Percentiles rank a stretch among this genome's conserved stretches.
Conservation (phyloP, 2,888 invertebrate genomes). For the Flexamia atlantica region DNA sequence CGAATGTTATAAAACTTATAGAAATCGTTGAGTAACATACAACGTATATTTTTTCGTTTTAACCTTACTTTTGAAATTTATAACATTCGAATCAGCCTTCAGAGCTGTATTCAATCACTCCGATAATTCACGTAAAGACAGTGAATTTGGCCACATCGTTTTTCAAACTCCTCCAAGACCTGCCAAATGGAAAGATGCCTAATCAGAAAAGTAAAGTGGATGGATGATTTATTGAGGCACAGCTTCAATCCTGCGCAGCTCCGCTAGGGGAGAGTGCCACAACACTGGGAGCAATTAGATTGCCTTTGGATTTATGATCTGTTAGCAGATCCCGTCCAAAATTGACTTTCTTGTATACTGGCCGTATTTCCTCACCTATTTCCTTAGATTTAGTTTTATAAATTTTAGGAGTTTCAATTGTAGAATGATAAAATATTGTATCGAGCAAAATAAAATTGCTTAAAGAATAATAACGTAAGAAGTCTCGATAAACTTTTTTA, state of each 20-base stretch:
- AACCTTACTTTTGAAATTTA: no score
- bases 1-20: no score
- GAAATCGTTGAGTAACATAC: no score
- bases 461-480: no score
- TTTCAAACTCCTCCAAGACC: slow-evolving; percentile 20
- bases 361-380: no score
- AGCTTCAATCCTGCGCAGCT: not conserved
- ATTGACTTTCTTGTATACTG: not conserved
- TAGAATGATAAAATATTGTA: no score
- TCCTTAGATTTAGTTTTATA: no score
- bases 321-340: not conserved
- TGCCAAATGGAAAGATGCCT: not conserved
- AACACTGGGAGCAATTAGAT: not conserved
- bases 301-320: slow-evolving; percentile 1
- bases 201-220: slow-evolving; percentile 35
- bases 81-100: no score
- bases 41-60: no score
- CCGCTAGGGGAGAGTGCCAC: not conserved
- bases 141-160: slow-evolving; percentile 5
- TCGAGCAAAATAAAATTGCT: no score
- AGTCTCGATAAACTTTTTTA: no score
- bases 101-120: not conserved
- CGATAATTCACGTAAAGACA: slow-evolving; percentile 1
- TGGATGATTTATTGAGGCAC: slow-evolving; percentile 8
- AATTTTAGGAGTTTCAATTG: no score